Evolutionary conservation across 2,797 vertebrate genomes (phyloP), one percentile per base, ranked within the genome.

Genomic region (Eutrigla gurnardus): DNA sequence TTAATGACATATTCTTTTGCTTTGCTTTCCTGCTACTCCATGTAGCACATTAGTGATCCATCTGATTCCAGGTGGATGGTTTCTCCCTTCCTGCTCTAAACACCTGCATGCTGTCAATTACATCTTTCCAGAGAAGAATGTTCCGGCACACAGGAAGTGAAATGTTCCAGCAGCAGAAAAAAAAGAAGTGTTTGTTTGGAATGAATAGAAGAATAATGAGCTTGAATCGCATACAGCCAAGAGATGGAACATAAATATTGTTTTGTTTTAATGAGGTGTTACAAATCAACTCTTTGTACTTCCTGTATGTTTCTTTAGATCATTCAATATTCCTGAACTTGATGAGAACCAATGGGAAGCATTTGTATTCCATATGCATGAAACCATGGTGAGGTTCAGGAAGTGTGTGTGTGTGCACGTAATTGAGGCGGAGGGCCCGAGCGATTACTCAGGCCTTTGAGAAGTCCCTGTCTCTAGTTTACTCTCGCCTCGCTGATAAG

Each of bases 401-500:
- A 18, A 35, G 49, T 55, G 12, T 42, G 9, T 37, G 7, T 42
- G 32, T 50, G n/a, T 14, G n/a, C 25, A 53, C 57, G 64, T 77
- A 39, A 32, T 65, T 73, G 55, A 83, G 46, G 61, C 49, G 70
- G 63, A 69, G 45, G 78, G 68, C 77, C 73, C 39, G 17, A 33
- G 87, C 59, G 87, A 89, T 91, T 91, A 85, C 80, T 87, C 81
- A 70, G 88, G 81, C 73, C 87, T 88, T 83, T 89, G 80, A 90
- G 88, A 87, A 80, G 85, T 85, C 75, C 63, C 77, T 73, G 77
- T 87, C 89, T 89, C 65, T 80, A 70, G 77, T 75, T 13, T 61
- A 82, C 87, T 86, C 73, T 43, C 33, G 43, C 73, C 63, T 78
- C 76, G 62, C 88, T 86, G 93, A 96, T 92, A 91, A 92, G 90